phyloP scores from a whole-genome alignment of 2,888 invertebrate genomes.

The Mallateleia sp. region DNA sequence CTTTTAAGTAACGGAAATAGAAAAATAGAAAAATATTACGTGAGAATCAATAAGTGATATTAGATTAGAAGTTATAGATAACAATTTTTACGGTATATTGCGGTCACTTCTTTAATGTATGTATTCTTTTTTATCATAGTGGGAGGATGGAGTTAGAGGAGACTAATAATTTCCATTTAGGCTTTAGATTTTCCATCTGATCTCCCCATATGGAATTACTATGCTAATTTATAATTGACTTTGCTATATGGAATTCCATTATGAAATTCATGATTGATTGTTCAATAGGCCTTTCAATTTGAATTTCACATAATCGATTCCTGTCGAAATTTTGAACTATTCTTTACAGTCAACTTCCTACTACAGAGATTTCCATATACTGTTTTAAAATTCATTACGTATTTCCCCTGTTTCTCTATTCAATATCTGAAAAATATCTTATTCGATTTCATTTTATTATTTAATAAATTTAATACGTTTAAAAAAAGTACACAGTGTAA shows the following conservation, averaged over 20 bases:
- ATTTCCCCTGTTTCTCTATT: too few species aligned
- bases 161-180: not conserved
- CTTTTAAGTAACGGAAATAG: too few species aligned
- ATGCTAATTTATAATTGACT: not conserved
- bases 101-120: not conserved
- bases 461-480: too few species aligned
- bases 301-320: not conserved
- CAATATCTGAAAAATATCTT: too few species aligned
- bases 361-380: too few species aligned
- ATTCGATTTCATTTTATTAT: too few species aligned
- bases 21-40: too few species aligned
- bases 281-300: constrained; percentile 5
- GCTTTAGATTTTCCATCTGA: constrained; percentile 1
- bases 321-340: not conserved
- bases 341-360: not conserved
- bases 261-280: not conserved
- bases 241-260: not conserved
- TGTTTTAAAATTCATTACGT: too few species aligned
- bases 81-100: too few species aligned
- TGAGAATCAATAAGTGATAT: too few species aligned
- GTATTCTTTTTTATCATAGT: not conserved
- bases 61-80: too few species aligned
- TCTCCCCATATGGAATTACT: not conserved
- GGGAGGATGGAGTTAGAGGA: not conserved
- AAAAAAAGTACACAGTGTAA: too few species aligned